A percentile compares a stretch with the other conserved stretches of the same genome.
Conservation (phyloP, 2,888 invertebrate genomes). For the Aethes cnicana region DNA sequence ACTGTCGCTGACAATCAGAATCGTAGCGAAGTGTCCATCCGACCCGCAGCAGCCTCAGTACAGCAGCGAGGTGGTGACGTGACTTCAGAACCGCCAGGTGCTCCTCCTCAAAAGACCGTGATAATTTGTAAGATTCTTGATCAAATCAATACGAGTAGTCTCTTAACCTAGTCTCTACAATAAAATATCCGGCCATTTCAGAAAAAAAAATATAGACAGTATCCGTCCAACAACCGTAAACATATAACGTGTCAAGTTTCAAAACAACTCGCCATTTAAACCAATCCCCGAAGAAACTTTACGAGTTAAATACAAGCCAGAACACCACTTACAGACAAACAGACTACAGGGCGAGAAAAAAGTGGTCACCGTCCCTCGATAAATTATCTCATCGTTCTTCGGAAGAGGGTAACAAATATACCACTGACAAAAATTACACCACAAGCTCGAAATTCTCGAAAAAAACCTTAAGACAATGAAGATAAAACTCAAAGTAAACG, state of each 20-base stretch:
- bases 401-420: constrained; percentile 49
- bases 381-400: constrained; percentile 61
- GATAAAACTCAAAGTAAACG: background rate
- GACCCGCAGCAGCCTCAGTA: no score
- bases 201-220: background rate
- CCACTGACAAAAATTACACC: constrained; percentile 28
- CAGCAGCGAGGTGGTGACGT: no score
- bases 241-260: constrained; percentile 15
- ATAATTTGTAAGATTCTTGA: no score
- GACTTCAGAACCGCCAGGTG: no score
- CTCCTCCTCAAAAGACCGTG: no score
- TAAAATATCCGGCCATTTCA: no score
- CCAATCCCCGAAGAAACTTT: constrained; percentile 11
- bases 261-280: constrained; percentile 8
- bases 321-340: constrained; percentile 51
- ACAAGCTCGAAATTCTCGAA: constrained; percentile 20
- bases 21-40: no score
- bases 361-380: constrained; percentile 56
- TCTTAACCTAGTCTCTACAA: no score
- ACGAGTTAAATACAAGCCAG: constrained; percentile 13
- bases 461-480: constrained; percentile 33
- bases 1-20: no score
- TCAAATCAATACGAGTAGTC: no score
- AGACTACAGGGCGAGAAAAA: constrained; percentile 55
- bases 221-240: background rate